These are phyloP conservation scores for Cephalopachus bancanus DNA, from an alignment of 2,797 vertebrate genomes.

Conservation along the genomic window DNA sequence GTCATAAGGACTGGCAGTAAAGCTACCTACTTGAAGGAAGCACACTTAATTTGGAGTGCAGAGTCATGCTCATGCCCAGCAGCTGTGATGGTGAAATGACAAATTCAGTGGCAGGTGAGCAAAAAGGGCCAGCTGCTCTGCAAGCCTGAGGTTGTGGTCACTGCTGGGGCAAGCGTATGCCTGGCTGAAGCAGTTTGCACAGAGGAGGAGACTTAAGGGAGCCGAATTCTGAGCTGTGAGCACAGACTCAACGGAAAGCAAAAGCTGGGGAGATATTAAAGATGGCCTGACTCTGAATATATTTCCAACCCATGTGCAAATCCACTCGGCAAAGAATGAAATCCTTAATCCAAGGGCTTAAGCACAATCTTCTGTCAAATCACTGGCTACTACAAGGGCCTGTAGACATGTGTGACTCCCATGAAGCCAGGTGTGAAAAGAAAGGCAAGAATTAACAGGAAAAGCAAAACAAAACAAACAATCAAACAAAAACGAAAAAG, in stretches of 20 bases:
- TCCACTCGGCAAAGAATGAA: neutral
- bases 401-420: neutral
- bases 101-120: neutral
- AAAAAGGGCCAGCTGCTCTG: neutral
- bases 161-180: neutral
- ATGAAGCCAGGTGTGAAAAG: neutral
- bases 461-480: neutral
- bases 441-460: neutral
- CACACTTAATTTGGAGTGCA: neutral
- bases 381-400: neutral
- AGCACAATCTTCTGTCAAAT: neutral
- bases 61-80: neutral
- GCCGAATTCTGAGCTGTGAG: neutral
- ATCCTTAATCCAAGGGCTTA: neutral
- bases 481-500: neutral
- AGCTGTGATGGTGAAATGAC: neutral
- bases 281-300: neutral
- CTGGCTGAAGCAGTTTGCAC: too few species aligned
- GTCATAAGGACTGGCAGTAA: neutral
- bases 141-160: neutral
- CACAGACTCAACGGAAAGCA: neutral
- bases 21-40: neutral
- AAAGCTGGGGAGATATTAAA: neutral
- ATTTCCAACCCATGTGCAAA: neutral
- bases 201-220: neutral